Base-by-base conservation (phyloP, 2,888 invertebrate genomes). In the Coenonympha arcania region DNA sequence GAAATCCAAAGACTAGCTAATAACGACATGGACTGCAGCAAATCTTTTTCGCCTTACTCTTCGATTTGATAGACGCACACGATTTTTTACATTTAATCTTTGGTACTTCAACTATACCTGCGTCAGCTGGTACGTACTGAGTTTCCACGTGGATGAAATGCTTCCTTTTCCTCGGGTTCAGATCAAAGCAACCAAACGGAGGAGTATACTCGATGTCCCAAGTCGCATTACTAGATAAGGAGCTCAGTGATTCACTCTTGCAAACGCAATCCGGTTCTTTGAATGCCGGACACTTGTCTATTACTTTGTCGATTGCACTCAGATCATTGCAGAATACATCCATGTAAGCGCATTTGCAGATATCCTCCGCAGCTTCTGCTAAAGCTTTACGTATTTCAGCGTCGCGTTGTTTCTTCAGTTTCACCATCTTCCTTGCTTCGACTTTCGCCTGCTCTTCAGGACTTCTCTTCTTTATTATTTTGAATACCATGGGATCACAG, bases 141-240 rank as follows among this genome's bases (percentile, higher is more conserved):
- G 90, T 90, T 48, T 89, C 90, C 0, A 83, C 87, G 56, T 90
- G 89, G 2, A 89, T 74, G 57, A 87, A 88, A 1, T 76, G 76
- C 51, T 73, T 75, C 2, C 79, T 72, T 42, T 84, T 78, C 6
- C 89, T 80, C 1, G 88, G 79, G 49, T 89, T 82, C 1, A 90
- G 84, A 58, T 89, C 89, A 43, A 91, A 90, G 30, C 91, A 84
- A 0, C 90, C 92, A 33, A 90, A 91, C 0, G 92, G 92, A 1
- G 92, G 91, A 0, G 91, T 92, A 45, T 92, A 91, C 52, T 91
- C 91, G 31, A 92, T 90, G 61, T 92, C 91, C 73, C 91, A 87
- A 49, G 91, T 91, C 1, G 89, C 89, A 53, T 91, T 90, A 46
- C 88, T 88, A 0, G 88, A 87, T 1, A 84, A 55, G 6, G 84